Percentiles rank a stretch among this genome's conserved stretches.
These are phyloP conservation scores for Agrochola lota DNA, from an alignment of 2,888 invertebrate species.

Conservation along the genomic window DNA sequence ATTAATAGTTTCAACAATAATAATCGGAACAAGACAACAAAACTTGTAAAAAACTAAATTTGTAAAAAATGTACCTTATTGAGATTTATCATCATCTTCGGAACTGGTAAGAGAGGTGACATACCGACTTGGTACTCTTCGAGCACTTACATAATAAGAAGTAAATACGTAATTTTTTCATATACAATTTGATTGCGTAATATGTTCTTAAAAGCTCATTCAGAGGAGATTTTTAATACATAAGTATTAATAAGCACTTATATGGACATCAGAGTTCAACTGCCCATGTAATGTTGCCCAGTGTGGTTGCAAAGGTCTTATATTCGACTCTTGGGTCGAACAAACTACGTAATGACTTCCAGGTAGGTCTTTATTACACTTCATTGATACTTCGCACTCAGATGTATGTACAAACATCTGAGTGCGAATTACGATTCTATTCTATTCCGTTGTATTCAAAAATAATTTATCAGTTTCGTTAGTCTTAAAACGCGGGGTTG, in stretches of 20 bases:
- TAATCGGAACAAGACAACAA: not conserved
- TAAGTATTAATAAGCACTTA: conserved; percentile 22
- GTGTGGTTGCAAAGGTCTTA: not conserved
- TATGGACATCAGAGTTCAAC: not conserved
- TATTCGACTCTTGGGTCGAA: not conserved
- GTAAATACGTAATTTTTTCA: conserved; percentile 5
- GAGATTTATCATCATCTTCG: not conserved
- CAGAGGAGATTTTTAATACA: conserved; percentile 3
- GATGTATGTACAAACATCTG: not conserved
- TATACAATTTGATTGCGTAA: conserved; percentile 19
- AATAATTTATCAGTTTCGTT: not conserved
- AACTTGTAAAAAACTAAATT: not conserved
- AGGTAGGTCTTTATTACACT: not conserved
- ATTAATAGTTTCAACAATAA: not conserved
- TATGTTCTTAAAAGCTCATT: conserved; percentile 8
- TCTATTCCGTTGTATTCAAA: not conserved
- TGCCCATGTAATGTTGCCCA: not conserved
- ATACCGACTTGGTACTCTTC: not conserved
- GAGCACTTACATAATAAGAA: conserved; percentile 21
- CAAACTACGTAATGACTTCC: not conserved
- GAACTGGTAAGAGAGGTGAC: conserved; percentile 2
- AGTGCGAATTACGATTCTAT: not conserved
- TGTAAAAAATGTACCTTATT: not conserved
- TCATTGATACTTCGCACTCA: not conserved
- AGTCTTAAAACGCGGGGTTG: too few relatives aligned